Percentiles rank a stretch among this genome's conserved stretches.
phyloP scores from a whole-genome alignment of 2,113 vertebrate genomes.

The Nannospalax galili region DNA sequence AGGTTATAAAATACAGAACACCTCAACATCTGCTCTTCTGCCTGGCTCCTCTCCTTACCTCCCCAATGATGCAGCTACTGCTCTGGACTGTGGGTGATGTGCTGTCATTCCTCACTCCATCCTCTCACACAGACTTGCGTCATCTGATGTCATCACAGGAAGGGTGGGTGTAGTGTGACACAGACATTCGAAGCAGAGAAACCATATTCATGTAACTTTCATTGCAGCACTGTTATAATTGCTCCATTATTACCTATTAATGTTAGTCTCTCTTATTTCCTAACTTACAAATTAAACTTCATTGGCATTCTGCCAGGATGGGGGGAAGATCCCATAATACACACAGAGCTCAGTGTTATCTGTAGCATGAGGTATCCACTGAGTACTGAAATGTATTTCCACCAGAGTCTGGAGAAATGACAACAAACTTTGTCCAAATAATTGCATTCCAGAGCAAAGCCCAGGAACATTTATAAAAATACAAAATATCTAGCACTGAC shows the following conservation, averaged over 20 bases:
- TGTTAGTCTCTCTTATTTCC: not conserved
- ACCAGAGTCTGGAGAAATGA: not conserved
- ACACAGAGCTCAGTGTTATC: not conserved
- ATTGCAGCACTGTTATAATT: not conserved
- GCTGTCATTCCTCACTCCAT: not conserved
- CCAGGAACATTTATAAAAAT: no score
- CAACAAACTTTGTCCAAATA: not conserved
- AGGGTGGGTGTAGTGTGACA: no score
- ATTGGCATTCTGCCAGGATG: not conserved
- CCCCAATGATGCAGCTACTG: no score
- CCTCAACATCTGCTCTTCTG: no score
- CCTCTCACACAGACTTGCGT: not conserved
- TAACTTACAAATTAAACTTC: not conserved
- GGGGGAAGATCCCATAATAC: not conserved
- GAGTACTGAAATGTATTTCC: not conserved
- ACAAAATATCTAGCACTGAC: not conserved
- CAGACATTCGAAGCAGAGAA: no score
- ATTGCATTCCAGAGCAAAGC: not conserved
- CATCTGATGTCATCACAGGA: not conserved
- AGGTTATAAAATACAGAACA: no score
- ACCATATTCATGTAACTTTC: not conserved
- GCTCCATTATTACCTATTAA: not conserved
- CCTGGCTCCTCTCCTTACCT: no score
- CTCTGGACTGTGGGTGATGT: not conserved
- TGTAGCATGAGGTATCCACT: not conserved